These are phyloP conservation scores for Perizoma flavofasciatum DNA, from an alignment of 2,888 invertebrate species.

Conservation along the genomic window DNA sequence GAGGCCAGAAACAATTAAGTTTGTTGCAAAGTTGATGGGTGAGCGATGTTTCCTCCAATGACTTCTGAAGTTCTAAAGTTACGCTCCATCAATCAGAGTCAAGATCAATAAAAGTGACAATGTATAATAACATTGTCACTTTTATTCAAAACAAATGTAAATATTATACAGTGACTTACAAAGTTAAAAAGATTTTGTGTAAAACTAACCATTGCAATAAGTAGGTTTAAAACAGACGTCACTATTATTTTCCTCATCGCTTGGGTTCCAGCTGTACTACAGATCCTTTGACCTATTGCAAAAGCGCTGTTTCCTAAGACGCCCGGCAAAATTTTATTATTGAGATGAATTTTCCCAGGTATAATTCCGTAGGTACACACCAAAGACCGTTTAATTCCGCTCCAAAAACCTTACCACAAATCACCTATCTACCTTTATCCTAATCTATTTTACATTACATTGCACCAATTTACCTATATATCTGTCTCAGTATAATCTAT, in stretches of 20 bases:
- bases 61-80: slow-evolving; percentile 6
- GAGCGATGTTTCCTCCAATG: slow-evolving; percentile 12
- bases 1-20: slow-evolving; percentile 4
- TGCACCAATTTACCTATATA: slow-evolving; percentile 19
- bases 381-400: slow-evolving; percentile 31
- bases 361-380: slow-evolving; percentile 25
- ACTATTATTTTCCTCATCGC: too few relatives aligned
- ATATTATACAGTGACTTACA: too few relatives aligned
- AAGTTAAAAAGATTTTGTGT: too few relatives aligned
- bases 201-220: too few relatives aligned
- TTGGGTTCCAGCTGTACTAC: too few relatives aligned
- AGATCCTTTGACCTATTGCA: too few relatives aligned
- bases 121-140: too few relatives aligned
- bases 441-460: slow-evolving; percentile 28
- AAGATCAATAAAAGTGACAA: too few relatives aligned
- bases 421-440: slow-evolving; percentile 29
- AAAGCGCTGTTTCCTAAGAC: background rate
- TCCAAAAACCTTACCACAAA: slow-evolving; percentile 28
- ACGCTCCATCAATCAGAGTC: slow-evolving; percentile 10
- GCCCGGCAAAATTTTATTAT: background rate
- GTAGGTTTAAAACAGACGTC: too few relatives aligned
- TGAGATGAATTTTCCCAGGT: slow-evolving; percentile 15
- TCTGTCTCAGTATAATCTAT: slow-evolving; percentile 5
- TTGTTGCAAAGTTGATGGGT: slow-evolving; percentile 3
- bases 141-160: too few relatives aligned